Evolutionary conservation across 2,888 invertebrate species (phyloP), one percentile per base, ranked within the genome.

Genomic region (Synergus umbraculus): DNA sequence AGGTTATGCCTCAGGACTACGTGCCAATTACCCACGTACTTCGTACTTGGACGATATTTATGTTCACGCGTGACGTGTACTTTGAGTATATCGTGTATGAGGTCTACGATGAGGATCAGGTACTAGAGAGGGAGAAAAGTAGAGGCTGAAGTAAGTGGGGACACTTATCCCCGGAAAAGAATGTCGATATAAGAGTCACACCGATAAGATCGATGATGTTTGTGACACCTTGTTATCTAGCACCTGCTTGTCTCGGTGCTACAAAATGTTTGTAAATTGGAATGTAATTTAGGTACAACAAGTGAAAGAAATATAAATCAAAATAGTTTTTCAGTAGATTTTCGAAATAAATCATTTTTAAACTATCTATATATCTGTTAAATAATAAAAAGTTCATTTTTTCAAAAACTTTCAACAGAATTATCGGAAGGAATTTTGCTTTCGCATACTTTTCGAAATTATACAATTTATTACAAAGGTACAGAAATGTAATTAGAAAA

Each of bases 1-100:
- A 18, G 41, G 78, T 69, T 78, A 67, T 66, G 78, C 73, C 63
- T 78, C 60, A 54, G 63, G 73, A 64, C 46, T 78, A 78, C 73
- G 78, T 78, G 78, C 78, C 78, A 73, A 78, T 78, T 78, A 78
- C 73, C 73, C 78, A 66, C 78, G 46, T 43, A 69, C 78, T 69
- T 73, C 46, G 63, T 46, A 69, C 78, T 43, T 46, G 69, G 69
- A 60, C 60, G 60, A 78, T 78, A 63, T 78, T 78, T 78, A 78
- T 78, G 67, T 46, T 18, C 67, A 69, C 69, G 69, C 69, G 69
- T 69, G 69, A 69, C 69, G 49, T 69, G 69, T 69, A 69, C 44
- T 69, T 69, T 69, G 46, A 69, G 69, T 69, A 46, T 69, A 69
- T 69, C 22, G 54, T n/a, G n/a, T 29, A 29, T 29, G 46, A n/a